phyloP scores from a whole-genome alignment of 2,888 invertebrate species.

The Cheiracanthium punctorium region DNA sequence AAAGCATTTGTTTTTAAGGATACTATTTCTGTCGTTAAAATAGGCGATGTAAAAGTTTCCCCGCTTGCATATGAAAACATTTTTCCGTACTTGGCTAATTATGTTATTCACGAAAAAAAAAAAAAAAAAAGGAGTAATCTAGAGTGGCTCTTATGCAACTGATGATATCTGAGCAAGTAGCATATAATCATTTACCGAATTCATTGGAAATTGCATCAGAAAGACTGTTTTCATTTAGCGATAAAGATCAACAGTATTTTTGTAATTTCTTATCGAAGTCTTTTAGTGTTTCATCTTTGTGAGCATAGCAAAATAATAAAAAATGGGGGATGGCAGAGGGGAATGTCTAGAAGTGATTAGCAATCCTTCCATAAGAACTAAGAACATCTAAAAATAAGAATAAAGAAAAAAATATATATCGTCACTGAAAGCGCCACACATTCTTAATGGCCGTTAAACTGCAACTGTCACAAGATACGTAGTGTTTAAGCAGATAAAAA shows the following conservation, averaged over 20 bases:
- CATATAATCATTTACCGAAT: no score
- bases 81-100: no score
- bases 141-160: no score
- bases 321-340: not conserved
- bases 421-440: slow-evolving; percentile 53
- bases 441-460: slow-evolving; percentile 69
- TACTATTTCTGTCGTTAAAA: no score
- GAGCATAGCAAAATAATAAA: not conserved
- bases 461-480: slow-evolving; percentile 65
- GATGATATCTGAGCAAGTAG: no score
- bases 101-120: no score
- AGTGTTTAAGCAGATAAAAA: slow-evolving; percentile 48
- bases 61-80: no score
- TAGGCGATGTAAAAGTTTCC: no score
- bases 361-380: slow-evolving; percentile 18
- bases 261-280: not conserved
- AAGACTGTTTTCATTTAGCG: not conserved
- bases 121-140: no score
- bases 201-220: not conserved
- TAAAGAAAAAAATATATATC: slow-evolving; percentile 5
- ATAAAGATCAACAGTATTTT: not conserved
- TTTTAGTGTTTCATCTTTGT: no score
- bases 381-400: slow-evolving; percentile 1
- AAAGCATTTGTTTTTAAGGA: no score
- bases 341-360: slow-evolving; percentile 17